These are phyloP conservation scores for Catharus fuscescens DNA, from an alignment of 2,113 vertebrate species.

Conservation along the genomic window DNA sequence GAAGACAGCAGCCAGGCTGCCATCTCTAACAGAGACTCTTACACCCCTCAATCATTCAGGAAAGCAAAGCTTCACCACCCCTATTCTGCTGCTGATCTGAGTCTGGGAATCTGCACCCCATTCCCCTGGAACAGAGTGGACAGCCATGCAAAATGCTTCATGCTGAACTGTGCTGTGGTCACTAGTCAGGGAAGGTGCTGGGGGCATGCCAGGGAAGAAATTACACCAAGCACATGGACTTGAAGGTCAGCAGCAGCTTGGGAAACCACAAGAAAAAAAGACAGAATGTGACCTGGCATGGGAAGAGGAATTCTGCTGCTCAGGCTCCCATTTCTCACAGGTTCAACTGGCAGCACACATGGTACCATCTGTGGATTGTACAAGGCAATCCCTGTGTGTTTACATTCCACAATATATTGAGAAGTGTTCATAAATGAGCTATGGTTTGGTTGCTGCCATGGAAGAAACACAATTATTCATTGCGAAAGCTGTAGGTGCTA, in stretches of 20 bases:
- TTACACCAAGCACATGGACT: not conserved
- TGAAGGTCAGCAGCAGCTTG: not conserved
- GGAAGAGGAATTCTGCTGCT: not conserved
- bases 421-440: not conserved
- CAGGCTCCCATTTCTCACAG: rapidly evolving
- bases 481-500: not conserved
- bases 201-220: not conserved
- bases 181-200: not conserved
- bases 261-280: not conserved
- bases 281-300: not conserved
- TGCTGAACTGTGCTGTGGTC: not conserved
- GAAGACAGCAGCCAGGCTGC: not conserved
- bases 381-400: not conserved
- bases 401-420: not conserved
- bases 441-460: not conserved
- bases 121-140: rapidly evolving
- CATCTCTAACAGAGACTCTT: not conserved
- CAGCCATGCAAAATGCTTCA: rapidly evolving
- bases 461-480: not conserved
- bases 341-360: rapidly evolving
- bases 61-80: not conserved
- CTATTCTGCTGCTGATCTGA: not conserved
- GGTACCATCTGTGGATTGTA: rapidly evolving
- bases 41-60: not conserved
- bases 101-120: not conserved